Percentiles rank a stretch among this genome's conserved stretches.
phyloP scores from a whole-genome alignment of 2,797 vertebrate species.

The Bovichtus variegatus region DNA sequence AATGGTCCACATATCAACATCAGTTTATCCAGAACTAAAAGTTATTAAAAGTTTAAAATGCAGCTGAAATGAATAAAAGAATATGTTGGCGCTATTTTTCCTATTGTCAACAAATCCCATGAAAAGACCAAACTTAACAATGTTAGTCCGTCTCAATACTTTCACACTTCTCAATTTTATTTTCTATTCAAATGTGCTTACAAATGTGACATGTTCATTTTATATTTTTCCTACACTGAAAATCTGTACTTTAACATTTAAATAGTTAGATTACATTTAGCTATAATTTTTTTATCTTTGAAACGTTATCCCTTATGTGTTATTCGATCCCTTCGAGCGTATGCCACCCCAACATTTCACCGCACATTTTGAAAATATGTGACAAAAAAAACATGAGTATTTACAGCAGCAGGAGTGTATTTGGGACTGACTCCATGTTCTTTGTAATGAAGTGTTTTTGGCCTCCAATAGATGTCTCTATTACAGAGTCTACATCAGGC shows the following conservation, averaged over 20 bases:
- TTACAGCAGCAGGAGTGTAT: too few species aligned
- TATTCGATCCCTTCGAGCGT: background rate
- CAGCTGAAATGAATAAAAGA: constrained; percentile 18
- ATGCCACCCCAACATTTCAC: background rate
- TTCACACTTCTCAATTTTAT: too few species aligned
- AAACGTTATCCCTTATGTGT: background rate
- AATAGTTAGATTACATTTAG: background rate
- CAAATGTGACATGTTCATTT: background rate
- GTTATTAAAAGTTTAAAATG: background rate
- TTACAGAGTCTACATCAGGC: background rate
- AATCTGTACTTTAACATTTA: background rate
- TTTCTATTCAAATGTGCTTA: too few species aligned
- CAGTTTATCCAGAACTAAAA: constrained; percentile 23
- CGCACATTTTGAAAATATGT: background rate
- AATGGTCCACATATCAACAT: constrained; percentile 71
- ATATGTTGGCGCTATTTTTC: background rate
- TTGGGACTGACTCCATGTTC: too few species aligned
- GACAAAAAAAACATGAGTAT: too few species aligned
- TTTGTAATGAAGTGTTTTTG: too few species aligned
- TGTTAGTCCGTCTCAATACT: background rate
- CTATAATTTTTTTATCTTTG: background rate
- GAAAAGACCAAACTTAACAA: background rate
- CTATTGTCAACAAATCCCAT: background rate
- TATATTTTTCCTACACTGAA: background rate
- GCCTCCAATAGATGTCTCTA: too few species aligned